A percentile compares a stretch with the other conserved stretches of the same genome.
Conservation (phyloP, 2,113 vertebrate genomes). For the Muntiacus reevesi region DNA sequence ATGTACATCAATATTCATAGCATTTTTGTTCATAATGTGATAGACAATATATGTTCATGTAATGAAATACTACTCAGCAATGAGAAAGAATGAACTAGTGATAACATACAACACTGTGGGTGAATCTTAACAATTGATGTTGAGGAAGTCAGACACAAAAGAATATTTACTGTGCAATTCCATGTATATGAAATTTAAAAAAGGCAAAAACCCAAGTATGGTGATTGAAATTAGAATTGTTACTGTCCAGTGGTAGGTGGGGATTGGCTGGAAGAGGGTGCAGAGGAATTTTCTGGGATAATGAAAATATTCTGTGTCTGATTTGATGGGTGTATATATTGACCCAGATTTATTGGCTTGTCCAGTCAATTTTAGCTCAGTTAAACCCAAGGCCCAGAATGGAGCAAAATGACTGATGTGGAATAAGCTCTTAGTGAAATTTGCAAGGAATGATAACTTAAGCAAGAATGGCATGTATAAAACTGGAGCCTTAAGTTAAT, state of each 20-base stretch:
- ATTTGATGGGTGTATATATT: neutral
- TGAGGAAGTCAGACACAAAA: neutral
- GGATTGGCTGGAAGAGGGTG: neutral
- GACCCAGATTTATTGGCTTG: neutral
- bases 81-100: neutral
- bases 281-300: neutral
- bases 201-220: neutral
- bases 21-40: neutral
- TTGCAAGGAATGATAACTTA: neutral
- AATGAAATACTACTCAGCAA: neutral
- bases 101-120: neutral
- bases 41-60: neutral
- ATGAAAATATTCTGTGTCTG: neutral
- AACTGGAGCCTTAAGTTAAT: neutral
- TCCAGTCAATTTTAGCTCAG: neutral
- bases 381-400: neutral
- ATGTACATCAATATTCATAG: neutral
- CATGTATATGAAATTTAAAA: neutral
- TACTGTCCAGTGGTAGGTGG: neutral
- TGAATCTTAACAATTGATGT: neutral
- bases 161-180: neutral
- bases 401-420: neutral
- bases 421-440: neutral
- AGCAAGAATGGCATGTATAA: neutral
- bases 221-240: neutral